Evolutionary conservation across 2,888 invertebrate species (phyloP), one percentile per base, ranked within the genome.

Genomic region (Meiosimyza decipiens): DNA sequence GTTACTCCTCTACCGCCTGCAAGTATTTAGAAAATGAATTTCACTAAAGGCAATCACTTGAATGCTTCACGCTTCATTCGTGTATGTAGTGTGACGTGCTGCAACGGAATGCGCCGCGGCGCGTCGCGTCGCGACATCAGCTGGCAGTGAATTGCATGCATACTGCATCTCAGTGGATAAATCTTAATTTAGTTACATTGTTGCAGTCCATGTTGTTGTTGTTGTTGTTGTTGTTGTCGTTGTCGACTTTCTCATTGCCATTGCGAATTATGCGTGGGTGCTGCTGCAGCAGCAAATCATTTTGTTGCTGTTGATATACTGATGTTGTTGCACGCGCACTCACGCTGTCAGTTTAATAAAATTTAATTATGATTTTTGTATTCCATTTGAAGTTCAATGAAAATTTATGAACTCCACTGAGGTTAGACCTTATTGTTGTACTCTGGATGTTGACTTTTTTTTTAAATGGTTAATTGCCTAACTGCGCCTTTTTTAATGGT

Each of bases 331-430:
- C 57, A 18, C 57, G 57, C 18, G 28, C 28, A 57, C 22, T 22
- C 57, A 57, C 22, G 40, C 9, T 40, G 40, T 40, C 40, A 40
- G 40, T 40, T 40, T 40, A 40, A 40, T 40, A 40, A 40, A 40
- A 40, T 40, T 40, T 40, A 40, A 40, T 40, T 40, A 40, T 40
- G 40, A 40, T 40, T 40, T 40, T 40, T 40, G 40, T 40, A 9
- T 40, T 40, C 9, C 22, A 50, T 62, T 54, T 70, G 62, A 54
- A 70, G 63, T 62, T 70, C 70, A 62, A 62, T 63, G 63, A 70
- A 54, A 70, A 70, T 70, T 70, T 51, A 55, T 70, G 70, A 70
- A 64, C 64, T 51, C 51, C 6, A 40, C 40, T 40, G 9, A 40
- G 40, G 40, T 9, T 40, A 9, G 40, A 40, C 28, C 28, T 28